Conservation (phyloP, 2,113 vertebrate species). For the Brienomyrus longianalis region DNA sequence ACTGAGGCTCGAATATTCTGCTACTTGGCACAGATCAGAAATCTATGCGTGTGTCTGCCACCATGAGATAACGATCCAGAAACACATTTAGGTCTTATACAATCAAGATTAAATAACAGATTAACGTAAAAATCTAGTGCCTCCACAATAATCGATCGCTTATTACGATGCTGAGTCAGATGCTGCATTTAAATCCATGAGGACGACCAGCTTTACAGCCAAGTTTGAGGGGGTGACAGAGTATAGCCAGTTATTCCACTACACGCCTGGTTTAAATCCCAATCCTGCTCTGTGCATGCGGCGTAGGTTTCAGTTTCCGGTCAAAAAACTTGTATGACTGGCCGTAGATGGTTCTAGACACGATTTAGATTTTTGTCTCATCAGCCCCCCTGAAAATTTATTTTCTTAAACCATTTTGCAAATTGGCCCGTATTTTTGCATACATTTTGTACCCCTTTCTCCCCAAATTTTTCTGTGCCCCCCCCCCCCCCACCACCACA, state of each 20-base stretch:
- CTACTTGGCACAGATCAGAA: background rate
- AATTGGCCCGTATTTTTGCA: background rate
- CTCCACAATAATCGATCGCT: background rate
- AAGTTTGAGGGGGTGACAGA: background rate
- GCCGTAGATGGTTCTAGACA: background rate
- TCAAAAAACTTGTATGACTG: background rate
- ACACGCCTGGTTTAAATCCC: background rate
- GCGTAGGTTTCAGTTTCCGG: background rate
- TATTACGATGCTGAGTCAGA: background rate
- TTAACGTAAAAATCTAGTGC: background rate
- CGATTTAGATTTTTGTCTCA: background rate
- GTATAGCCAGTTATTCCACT: background rate
- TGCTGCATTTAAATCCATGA: background rate
- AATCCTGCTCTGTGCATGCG: background rate
- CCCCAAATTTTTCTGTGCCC: background rate
- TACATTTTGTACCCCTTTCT: background rate
- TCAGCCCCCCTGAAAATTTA: background rate
- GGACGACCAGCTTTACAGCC: background rate
- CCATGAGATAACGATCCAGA: background rate
- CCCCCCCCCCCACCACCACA: background rate
- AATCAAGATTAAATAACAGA: background rate
- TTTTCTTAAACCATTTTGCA: background rate
- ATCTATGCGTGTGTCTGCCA: background rate
- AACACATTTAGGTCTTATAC: background rate
- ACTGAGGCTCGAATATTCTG: background rate